phyloP scores from a whole-genome alignment of 2,113 vertebrate genomes.

The Gasterosteus aculeatus region DNA sequence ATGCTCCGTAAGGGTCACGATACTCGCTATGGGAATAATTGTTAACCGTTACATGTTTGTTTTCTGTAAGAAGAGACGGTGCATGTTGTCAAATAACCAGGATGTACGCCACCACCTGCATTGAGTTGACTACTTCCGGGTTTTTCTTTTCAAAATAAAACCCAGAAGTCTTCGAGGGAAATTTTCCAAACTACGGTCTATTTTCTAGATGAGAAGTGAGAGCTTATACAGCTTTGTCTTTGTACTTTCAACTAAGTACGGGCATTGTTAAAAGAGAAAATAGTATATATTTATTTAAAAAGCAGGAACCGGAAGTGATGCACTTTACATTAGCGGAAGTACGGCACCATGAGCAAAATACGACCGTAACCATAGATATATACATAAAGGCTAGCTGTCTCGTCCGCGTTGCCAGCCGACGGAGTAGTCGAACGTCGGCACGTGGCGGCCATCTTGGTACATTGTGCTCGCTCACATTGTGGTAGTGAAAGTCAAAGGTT shows the following conservation, averaged over 20 bases:
- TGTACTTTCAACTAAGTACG: background rate
- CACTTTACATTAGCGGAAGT: background rate
- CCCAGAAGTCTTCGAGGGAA: background rate
- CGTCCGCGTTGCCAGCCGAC: too few species aligned
- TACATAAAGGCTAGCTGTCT: too few species aligned
- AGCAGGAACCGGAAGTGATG: background rate
- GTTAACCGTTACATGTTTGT: slow-evolving; percentile 62
- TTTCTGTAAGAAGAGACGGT: slow-evolving; percentile 45
- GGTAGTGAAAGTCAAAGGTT: too few species aligned
- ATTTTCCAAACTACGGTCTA: background rate
- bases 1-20: background rate
- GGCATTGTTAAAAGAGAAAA: background rate
- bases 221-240: background rate
- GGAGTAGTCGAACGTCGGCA: too few species aligned
- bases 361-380: too few species aligned
- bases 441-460: too few species aligned
- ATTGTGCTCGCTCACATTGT: too few species aligned
- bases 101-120: slow-evolving; percentile 48
- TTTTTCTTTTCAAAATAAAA: slow-evolving; percentile 58
- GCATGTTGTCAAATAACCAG: slow-evolving; percentile 70
- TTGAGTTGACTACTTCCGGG: slow-evolving; percentile 63
- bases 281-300: background rate
- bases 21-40: background rate
- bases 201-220: background rate
- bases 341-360: background rate